Evolutionary conservation across 1,140 invertebrate genomes (phyloP), one percentile per base, ranked within the genome.

Genomic region (Cardiocondyla obscurior): DNA sequence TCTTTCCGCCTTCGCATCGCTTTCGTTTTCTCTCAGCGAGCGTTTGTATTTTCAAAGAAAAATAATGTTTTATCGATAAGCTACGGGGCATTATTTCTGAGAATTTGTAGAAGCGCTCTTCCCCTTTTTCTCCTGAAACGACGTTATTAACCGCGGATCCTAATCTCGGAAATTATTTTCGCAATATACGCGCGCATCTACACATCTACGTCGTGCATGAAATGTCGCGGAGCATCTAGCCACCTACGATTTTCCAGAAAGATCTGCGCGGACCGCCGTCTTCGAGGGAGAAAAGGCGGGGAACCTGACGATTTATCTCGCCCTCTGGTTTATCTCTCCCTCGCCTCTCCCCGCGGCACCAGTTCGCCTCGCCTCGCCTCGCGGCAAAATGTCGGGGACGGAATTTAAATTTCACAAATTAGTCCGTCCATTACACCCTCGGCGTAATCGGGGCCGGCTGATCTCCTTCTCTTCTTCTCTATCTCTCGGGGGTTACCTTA

Each of bases 331-430:
- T 60, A 60, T 60, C 30, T 44, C 16, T n/a, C 36, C 12, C 28
- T 12, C 42, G 42, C 14, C n/a, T 8, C 60, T 58, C 44, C 69
- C 33, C 55, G 67, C 60, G 70, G 62, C 82, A 42, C 25, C 19
- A 57, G 42, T 49, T 53, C 64, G 55, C 57, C 49, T 73, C 85
- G 85, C 79, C 82, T 87, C 44, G 72, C 62, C 70, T 77, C 85
- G 89, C 83, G 89, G 84, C 87, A 89, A 92, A 90, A 91, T 88
- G 86, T 90, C 88, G 88, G 90, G 89, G 88, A 89, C 90, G 93
- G 93, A 94, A 94, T 94, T 93, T 94, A 92, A 93, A 94, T 93
- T 93, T 94, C 93, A 88, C 93, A 93, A 93, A 94, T 94, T 93
- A 94, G 93, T 93, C 91, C 88, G 90, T 93, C 92, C 92, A 94